Base-by-base conservation (phyloP, 1,140 invertebrate genomes). In the Paralvinella palmiformis region DNA sequence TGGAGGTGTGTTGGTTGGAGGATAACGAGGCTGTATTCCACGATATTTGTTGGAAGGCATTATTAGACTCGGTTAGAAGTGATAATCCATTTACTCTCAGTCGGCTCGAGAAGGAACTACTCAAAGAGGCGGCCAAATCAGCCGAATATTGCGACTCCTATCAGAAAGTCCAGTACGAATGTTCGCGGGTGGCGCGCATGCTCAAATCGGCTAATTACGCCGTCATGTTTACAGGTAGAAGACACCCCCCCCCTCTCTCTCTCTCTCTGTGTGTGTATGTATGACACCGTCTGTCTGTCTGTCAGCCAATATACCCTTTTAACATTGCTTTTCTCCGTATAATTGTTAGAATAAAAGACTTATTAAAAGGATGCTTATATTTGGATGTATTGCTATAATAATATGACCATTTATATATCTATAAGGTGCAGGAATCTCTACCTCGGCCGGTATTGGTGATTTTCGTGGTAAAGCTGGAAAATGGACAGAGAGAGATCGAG, bases 381-480 rank as follows among this genome's bases (percentile, higher is more conserved):
- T 53, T 53, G 50, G 24, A 29, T 52, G 17, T 3, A 52, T 22
- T 0, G 13, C 48, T n/a, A n/a, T n/a, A n/a, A n/a, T n/a, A n/a
- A n/a, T n/a, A n/a, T n/a, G n/a, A n/a, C 17, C 2, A 5, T 22
- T 52, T 7, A 13, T 22, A 6, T 52, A 7, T 31, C 20, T 41
- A 32, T 6, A 91, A 36, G 94, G 94, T 27, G 94, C 94, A 22
- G 94, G 94, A 15, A 95, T 97, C 52, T 94, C 91, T 73, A 96
- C 94, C 24, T 87, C 93, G 37, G 92, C 94, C 69, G 95, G 94
- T 24, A 97, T 98, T 77, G 93, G 94, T 37, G 94, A 97, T 84
- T 98, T 97, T 82, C 87, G 94, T 87, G 92, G 85, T 69, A 75
- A 72, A 37, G 71, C 69, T 68, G 78, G 78, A 53, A 75, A 76